A percentile compares a stretch with the other conserved stretches of the same genome.
These are phyloP conservation scores for Intellagama lesueurii DNA, from an alignment of 2,797 vertebrate species.

Conservation along the genomic window DNA sequence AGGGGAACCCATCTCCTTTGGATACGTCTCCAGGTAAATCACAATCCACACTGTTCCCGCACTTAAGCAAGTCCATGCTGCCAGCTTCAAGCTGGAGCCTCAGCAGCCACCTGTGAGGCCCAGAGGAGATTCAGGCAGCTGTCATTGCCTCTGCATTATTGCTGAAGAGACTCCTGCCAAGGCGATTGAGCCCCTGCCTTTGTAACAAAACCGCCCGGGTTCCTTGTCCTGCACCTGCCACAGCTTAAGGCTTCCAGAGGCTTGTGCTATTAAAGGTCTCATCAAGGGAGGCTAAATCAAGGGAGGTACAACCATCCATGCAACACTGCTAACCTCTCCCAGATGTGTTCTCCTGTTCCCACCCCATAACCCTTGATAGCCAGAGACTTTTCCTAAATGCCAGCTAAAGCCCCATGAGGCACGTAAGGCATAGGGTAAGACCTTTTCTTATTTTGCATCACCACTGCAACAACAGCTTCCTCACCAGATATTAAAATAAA, in stretches of 20 bases:
- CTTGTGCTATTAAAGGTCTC: not conserved
- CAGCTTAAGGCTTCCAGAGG: not conserved
- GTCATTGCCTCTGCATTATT: constrained; percentile 4
- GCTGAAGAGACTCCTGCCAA: not conserved
- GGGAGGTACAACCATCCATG: not conserved
- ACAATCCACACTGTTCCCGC: not conserved
- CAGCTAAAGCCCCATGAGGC: not conserved
- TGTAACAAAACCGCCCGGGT: not conserved
- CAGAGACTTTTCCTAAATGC: not conserved
- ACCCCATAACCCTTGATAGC: not conserved
- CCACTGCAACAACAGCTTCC: not conserved
- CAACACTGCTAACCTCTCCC: not conserved
- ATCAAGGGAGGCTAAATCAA: not conserved
- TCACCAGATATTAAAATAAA: constrained; percentile 12
- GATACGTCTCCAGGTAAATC: not conserved
- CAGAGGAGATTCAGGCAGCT: not conserved
- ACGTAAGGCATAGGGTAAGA: not conserved
- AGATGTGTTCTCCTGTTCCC: not conserved
- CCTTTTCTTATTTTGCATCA: not conserved
- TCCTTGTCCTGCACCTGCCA: not conserved
- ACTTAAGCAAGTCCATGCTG: not conserved
- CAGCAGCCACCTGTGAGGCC: constrained; percentile 2
- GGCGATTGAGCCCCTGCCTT: not conserved
- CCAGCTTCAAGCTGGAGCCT: not conserved
- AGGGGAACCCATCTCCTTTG: not conserved